Conservation (phyloP, 1,140 invertebrate genomes). For the Brachionus paranguensis region DNA sequence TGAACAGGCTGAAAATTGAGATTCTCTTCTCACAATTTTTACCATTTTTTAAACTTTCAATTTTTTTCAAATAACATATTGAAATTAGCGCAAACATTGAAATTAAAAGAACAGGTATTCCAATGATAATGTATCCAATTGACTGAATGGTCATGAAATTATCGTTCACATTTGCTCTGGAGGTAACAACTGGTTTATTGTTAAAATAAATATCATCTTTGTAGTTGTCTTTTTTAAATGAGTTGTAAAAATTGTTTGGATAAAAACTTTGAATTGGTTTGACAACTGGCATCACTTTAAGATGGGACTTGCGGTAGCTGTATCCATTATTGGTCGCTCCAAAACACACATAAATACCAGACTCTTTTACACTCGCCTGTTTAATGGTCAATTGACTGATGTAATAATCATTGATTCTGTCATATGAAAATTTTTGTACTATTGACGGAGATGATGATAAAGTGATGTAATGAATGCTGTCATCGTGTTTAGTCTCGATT, state of each 20-base stretch:
- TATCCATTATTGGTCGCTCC: slow-evolving; percentile 13
- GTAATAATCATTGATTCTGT: background rate
- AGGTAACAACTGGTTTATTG: background rate
- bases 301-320: slow-evolving; percentile 4
- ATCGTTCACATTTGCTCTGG: background rate
- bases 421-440: background rate
- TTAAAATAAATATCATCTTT: slow-evolving; percentile 7
- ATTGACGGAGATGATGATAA: background rate
- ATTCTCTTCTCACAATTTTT: background rate
- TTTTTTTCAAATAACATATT: slow-evolving; percentile 27
- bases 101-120: slow-evolving; percentile 4
- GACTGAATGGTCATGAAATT: slow-evolving; percentile 9
- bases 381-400: slow-evolving; percentile 15
- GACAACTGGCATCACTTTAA: background rate
- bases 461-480: slow-evolving; percentile 34
- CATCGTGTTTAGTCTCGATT: slow-evolving; percentile 2
- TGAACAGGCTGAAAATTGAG: background rate
- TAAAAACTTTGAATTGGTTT: background rate
- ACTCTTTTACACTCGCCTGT: slow-evolving; percentile 13
- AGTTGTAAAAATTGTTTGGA: background rate
- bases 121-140: background rate
- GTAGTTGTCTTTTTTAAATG: background rate
- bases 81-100: background rate
- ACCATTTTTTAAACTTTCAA: background rate
- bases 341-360: slow-evolving; percentile 39